Evolutionary conservation across 2,888 invertebrate genomes (phyloP), one percentile per base, ranked within the genome.

Genomic region (Hecatera dysodea): DNA sequence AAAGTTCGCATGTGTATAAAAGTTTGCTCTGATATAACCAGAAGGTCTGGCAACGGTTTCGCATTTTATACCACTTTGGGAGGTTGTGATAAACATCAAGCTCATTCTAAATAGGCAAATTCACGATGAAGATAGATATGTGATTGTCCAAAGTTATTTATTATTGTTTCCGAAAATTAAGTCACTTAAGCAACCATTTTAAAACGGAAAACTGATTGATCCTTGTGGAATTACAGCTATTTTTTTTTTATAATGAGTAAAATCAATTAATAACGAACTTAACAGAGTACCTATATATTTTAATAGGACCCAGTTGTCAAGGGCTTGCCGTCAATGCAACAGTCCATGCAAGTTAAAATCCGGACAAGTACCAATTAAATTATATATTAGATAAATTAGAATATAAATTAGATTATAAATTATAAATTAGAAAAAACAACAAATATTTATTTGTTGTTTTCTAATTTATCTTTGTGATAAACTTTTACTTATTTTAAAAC

Each of bases 11-110:
- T 69, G 80, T 56, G 73, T 65, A 80, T 74, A 77, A 36, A 36
- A 74, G 65, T 73, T 80, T 75, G 73, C 57, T 74, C 68, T 78
- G 80, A 65, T 78, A 73, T 72, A 80, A 78, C 82, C 80, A 82
- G 82, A 85, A 84, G 82, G 67, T 78, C 75, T 80, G 84, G 86
- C 80, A 82, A 50, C 77, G 60, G 48, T 46, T 50, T 59, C 68
- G 68, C 76, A 75, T 82, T 82, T 84, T 74, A 76, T 77, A 75
- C 72, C 67, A 72, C 74, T 53, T 72, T 73, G 55, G 52, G 36
- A 59, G 5, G 39, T 24, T 62, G 67, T 39, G 24, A 52, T 67
- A 63, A 70, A 72, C 57, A 73, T 57, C 19, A 44, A 44, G 44
- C 44, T 67, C 62, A 69, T 67, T 65, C 64, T 52, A 56, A 22